Evolutionary conservation across 2,888 invertebrate genomes (phyloP).

Genomic region (Dioctria linearis): DNA sequence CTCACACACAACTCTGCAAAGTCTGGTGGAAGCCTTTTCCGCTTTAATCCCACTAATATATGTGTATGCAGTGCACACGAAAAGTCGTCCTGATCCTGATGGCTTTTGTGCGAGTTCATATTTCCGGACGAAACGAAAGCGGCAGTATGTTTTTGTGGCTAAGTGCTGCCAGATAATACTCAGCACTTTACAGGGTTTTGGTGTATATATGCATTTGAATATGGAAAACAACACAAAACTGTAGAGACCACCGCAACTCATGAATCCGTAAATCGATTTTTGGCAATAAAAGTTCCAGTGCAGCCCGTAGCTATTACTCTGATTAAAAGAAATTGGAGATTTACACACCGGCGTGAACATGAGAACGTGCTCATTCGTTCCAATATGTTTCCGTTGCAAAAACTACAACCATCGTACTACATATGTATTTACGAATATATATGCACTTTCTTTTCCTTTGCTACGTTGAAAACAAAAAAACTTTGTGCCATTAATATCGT

Average conservation of each 20-base stretch:
- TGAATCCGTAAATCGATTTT: conserved; percentile 22
- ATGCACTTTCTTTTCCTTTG: no score
- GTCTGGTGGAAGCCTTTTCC: conserved; percentile 17
- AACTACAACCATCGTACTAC: no score
- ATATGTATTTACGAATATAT: no score
- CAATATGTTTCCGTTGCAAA: no score
- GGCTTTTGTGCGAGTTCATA: conserved; percentile 6
- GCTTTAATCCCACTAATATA: conserved; percentile 37
- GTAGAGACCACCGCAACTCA: not conserved
- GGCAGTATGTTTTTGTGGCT: conserved; percentile 26
- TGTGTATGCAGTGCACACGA: conserved; percentile 3
- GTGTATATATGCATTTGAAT: not conserved
- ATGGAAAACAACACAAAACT: not conserved
- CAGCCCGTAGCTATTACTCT: conserved; percentile 11
- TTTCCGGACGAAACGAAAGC: not conserved
- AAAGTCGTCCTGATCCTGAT: not conserved
- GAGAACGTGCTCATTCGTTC: conserved; percentile 2
- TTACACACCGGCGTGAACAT: conserved; percentile 20
- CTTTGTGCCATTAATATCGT: no score
- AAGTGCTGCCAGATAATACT: conserved; percentile 22
- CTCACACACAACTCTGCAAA: not conserved
- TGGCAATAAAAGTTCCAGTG: conserved; percentile 33
- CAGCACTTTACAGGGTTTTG: conserved; percentile 1
- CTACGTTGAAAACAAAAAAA: no score
- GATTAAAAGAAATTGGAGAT: conserved; percentile 38